Evolutionary conservation across 2,888 invertebrate species (phyloP).

Genomic region (Erynnis tages): DNA sequence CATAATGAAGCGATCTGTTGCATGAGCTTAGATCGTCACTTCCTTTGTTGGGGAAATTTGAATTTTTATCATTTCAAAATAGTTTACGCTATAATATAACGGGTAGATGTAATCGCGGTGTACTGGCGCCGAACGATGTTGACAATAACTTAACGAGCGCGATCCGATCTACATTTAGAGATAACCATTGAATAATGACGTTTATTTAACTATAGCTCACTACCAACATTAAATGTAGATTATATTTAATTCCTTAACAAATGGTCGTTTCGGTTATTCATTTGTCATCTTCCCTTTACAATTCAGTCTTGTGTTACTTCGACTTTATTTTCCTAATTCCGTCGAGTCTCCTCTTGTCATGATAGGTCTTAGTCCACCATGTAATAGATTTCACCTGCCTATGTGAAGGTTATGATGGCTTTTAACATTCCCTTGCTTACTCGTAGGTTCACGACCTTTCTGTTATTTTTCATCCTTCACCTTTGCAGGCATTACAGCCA

Average conservation of each 20-base stretch:
- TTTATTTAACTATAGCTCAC: constrained; percentile 13
- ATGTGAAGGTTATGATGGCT: no score
- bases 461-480: no score
- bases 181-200: constrained; percentile 15
- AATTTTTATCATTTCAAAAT: constrained; percentile 8
- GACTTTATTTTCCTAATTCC: no score
- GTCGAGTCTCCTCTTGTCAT: no score
- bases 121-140: constrained; percentile 13
- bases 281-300: neutral
- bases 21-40: constrained; percentile 3
- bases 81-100: neutral
- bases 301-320: no score
- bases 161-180: constrained; percentile 10
- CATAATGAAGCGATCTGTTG: constrained; percentile 13
- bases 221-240: neutral
- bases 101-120: constrained; percentile 8
- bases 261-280: neutral
- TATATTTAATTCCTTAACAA: neutral
- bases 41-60: constrained; percentile 4
- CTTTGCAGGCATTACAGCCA: no score
- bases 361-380: no score
- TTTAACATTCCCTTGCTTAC: no score
- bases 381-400: no score
- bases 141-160: constrained; percentile 13
- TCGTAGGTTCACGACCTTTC: no score